Evolutionary conservation across 2,888 invertebrate genomes (phyloP), one percentile per base, ranked within the genome.

Genomic region (Platycheirus rosarum): DNA sequence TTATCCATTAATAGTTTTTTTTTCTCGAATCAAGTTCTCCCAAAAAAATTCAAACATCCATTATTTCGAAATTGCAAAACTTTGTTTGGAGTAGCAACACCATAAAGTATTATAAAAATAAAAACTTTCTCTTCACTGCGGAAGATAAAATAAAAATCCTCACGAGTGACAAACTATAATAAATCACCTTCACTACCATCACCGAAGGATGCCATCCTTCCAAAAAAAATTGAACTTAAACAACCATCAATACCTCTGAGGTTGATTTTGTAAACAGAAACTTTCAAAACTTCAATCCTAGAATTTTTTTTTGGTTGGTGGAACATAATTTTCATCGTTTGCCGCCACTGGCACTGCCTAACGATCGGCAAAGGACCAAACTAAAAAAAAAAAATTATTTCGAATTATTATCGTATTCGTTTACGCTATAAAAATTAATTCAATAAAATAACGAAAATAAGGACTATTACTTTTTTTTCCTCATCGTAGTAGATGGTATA

Each of bases 121-220:
- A 69, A 35, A 79, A 63, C 35, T 75, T 69, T 11, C 40, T n/a
- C 14, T n/a, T n/a, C 14, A 40, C 18, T 35, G 26, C 7, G 37
- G 8, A 14, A 16, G 44, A 55, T 44, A 55, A 53, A 63, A 11
- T 32, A 51, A 42, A 69, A 55, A 80, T 70, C 48, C 69, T 76
- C 75, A 57, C 70, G 76, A 70, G 65, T 76, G 80, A 70, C 76
- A 80, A 80, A 80, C 80, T 76, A n/a, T n/a, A 82, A 82, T 82
- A 82, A 82, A 77, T 82, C 82, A 82, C 70, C 53, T 77, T 75
- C 66, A 26, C 60, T 66, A 57, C 32, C 65, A 48, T 70, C 32
- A n/a, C 35, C 35, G 20, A 26, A 37, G 57, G 26, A 60, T 20
- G 4, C 32, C 57, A 44, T 32, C 71, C 14, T 35, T n/a, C 3